phyloP scores from a whole-genome alignment of 2,797 vertebrate species.

The Acipenser ruthenus region DNA sequence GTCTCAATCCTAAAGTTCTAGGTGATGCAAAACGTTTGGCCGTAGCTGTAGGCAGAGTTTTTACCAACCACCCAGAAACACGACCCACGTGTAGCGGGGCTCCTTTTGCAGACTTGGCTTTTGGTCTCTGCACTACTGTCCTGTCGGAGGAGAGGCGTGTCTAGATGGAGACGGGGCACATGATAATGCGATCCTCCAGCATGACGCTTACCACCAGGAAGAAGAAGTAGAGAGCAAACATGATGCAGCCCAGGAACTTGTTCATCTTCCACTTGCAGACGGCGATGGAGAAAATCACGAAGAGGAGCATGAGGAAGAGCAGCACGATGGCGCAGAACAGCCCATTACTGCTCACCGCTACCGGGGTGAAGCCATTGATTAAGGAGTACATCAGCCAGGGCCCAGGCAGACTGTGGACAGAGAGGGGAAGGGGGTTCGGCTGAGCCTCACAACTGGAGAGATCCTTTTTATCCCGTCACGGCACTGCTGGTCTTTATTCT shows the following conservation, averaged over 20 bases:
- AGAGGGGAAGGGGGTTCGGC: slow-evolving; percentile 8
- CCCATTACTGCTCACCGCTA: slow-evolving; percentile 90
- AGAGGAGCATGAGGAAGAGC: slow-evolving; percentile 95
- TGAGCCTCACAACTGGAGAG: not conserved
- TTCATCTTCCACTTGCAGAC: slow-evolving; percentile 91
- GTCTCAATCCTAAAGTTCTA: too few relatives aligned
- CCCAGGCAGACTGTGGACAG: slow-evolving; percentile 70
- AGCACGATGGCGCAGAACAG: slow-evolving; percentile 93
- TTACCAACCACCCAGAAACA: too few relatives aligned
- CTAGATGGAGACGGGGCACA: slow-evolving; percentile 69
- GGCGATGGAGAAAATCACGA: slow-evolving; percentile 88
- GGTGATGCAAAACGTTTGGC: too few relatives aligned
- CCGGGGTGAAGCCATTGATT: slow-evolving; percentile 63
- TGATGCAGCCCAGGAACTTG: slow-evolving; percentile 78
- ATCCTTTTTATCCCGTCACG: too few relatives aligned
- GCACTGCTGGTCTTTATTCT: too few relatives aligned
- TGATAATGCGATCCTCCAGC: slow-evolving; percentile 86
- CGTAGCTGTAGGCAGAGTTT: too few relatives aligned
- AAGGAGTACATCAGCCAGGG: slow-evolving; percentile 83
- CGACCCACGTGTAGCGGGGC: too few relatives aligned
- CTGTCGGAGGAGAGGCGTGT: too few relatives aligned
- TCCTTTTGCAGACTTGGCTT: too few relatives aligned
- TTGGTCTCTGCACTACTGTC: too few relatives aligned
- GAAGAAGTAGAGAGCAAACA: slow-evolving; percentile 92
- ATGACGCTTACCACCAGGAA: slow-evolving; percentile 92